Percentiles rank a stretch among this genome's conserved stretches.
Conservation (phyloP, 2,888 invertebrate species). For the Acrobasis consociella region DNA sequence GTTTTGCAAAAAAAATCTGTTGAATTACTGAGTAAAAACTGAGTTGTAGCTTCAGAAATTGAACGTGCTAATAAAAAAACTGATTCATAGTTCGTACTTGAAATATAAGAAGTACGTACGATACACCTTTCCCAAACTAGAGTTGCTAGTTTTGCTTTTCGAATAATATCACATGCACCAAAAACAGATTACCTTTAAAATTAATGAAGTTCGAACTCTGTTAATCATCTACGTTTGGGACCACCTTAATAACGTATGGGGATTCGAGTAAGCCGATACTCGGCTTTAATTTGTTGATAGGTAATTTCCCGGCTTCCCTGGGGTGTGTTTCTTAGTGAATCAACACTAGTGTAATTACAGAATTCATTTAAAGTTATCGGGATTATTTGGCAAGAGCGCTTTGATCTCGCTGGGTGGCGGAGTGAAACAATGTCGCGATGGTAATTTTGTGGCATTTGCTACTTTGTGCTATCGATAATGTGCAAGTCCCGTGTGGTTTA, state of each 20-base stretch:
- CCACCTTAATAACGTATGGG: slow-evolving; percentile 42
- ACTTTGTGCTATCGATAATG: too few species aligned
- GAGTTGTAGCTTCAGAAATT: too few species aligned
- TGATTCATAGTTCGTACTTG: too few species aligned
- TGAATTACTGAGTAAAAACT: too few species aligned
- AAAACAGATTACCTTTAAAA: slow-evolving; percentile 32
- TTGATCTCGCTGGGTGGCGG: slow-evolving; percentile 51
- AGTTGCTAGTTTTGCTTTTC: too few species aligned
- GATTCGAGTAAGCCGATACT: slow-evolving; percentile 49
- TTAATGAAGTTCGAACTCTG: slow-evolving; percentile 39
- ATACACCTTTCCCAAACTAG: too few species aligned
- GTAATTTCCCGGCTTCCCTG: slow-evolving; percentile 64
- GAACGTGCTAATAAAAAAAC: too few species aligned
- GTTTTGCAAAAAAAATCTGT: too few species aligned
- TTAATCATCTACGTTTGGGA: slow-evolving; percentile 36
- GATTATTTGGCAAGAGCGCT: slow-evolving; percentile 53
- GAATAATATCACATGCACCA: too few species aligned
- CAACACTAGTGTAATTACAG: slow-evolving; percentile 78
- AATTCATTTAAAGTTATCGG: slow-evolving; percentile 74
- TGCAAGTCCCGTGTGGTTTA: too few species aligned
- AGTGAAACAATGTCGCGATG: slow-evolving; percentile 9
- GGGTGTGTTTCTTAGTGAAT: slow-evolving; percentile 68
- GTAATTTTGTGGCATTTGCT: neutral
- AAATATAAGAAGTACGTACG: too few species aligned
- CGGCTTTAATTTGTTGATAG: slow-evolving; percentile 71